Conservation (phyloP, 1,140 invertebrate genomes). For the Temnothorax longispinosus region DNA sequence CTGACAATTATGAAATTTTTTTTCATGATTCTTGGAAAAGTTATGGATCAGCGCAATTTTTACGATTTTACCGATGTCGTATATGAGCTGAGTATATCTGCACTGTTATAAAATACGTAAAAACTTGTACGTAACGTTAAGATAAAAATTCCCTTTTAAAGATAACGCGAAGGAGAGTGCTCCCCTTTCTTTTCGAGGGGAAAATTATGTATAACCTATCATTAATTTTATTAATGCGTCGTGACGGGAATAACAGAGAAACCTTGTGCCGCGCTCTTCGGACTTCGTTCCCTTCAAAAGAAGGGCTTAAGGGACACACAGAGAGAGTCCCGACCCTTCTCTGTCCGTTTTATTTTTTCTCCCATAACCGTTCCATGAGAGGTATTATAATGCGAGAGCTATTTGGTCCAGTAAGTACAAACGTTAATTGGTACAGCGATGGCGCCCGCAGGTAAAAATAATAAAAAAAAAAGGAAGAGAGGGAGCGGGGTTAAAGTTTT, state of each 20-base stretch:
- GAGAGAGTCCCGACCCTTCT: slow-evolving; percentile 28
- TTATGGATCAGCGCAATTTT: neutral
- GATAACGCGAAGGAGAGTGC: neutral
- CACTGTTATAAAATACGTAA: neutral
- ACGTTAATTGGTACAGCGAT: slow-evolving; percentile 58
- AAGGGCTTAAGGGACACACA: slow-evolving; percentile 44
- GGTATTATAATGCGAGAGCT: slow-evolving; percentile 59
- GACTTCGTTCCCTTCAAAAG: slow-evolving; percentile 12
- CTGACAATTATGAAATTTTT: neutral
- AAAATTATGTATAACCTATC: slow-evolving; percentile 48
- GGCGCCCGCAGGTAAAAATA: slow-evolving; percentile 41
- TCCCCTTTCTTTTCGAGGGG: neutral
- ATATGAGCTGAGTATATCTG: neutral
- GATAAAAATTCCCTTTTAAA: neutral
- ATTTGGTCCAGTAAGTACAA: slow-evolving; percentile 58
- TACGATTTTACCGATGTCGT: neutral
- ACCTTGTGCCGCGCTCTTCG: neutral
- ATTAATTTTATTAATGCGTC: slow-evolving; percentile 40
- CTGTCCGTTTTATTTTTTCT: slow-evolving; percentile 50
- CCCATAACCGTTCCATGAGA: slow-evolving; percentile 49
- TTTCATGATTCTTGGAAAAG: neutral
- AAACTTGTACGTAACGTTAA: neutral
- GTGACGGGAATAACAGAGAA: slow-evolving; percentile 27
- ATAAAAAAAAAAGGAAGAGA: slow-evolving; percentile 37
- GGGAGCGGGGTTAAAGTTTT: slow-evolving; percentile 41